These are phyloP conservation scores for Platycheirus rosarum DNA, from an alignment of 2,888 invertebrate genomes.

Conservation along the genomic window DNA sequence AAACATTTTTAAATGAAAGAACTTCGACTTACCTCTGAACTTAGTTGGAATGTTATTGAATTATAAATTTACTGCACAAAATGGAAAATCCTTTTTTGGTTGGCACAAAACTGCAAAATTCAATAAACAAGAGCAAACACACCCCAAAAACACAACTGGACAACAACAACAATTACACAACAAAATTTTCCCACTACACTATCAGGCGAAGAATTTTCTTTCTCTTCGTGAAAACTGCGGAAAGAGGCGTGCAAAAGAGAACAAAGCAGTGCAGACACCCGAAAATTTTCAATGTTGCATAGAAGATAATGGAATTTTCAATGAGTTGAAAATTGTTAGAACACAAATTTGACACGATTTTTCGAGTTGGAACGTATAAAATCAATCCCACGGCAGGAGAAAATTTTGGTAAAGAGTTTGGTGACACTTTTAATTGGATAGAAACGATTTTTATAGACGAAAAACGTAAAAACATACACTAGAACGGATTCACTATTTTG, in stretches of 20 bases:
- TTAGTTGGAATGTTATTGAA: not conserved
- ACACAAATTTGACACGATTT: conserved; percentile 23
- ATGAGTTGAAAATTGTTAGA: conserved; percentile 42
- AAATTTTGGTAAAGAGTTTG: not conserved
- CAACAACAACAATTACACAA: conserved; percentile 59
- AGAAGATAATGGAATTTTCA: conserved; percentile 60
- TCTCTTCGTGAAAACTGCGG: conserved; percentile 44
- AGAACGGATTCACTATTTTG: conserved; percentile 56
- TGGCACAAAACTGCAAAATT: conserved; percentile 60
- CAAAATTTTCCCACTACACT: conserved; percentile 47
- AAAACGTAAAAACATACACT: conserved; percentile 51
- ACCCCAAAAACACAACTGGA: conserved; percentile 62
- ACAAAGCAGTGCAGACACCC: conserved; percentile 62
- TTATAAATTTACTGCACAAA: conserved; percentile 6
- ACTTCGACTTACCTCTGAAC: conserved; percentile 35
- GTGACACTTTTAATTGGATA: conserved; percentile 7
- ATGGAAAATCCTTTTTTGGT: conserved; percentile 28
- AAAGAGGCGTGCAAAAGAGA: conserved; percentile 22
- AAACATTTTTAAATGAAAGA: not conserved
- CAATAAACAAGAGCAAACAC: conserved; percentile 74
- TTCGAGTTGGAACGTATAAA: not conserved
- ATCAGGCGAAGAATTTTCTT: conserved; percentile 43
- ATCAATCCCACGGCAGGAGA: not conserved
- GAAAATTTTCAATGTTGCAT: conserved; percentile 73
- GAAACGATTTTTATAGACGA: conserved; percentile 37